Conservation (phyloP, 2,113 vertebrate genomes). For the Actenoides hombroni region DNA sequence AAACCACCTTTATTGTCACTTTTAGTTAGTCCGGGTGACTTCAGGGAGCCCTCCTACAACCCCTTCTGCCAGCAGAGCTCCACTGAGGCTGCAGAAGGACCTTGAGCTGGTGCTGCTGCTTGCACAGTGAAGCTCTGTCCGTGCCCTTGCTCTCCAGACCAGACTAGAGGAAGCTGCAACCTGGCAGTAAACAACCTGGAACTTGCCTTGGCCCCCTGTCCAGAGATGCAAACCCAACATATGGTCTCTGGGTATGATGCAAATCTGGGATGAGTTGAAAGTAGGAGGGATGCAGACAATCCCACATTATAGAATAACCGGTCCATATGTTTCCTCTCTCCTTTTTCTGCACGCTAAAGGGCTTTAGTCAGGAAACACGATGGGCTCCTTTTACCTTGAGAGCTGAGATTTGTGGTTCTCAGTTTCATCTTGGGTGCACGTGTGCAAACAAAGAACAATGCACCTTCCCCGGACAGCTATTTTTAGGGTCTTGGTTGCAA, state of each 20-base stretch:
- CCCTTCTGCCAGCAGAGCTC: neutral
- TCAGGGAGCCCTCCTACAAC: neutral
- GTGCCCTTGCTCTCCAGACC: neutral
- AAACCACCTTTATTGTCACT: neutral
- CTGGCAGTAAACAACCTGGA: neutral
- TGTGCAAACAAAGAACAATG: slow-evolving; percentile 35
- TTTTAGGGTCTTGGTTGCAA: slow-evolving; percentile 34
- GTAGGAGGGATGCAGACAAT: slow-evolving; percentile 27
- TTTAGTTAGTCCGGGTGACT: neutral
- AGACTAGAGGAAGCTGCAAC: neutral
- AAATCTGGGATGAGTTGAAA: slow-evolving; percentile 34
- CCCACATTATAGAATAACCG: slow-evolving; percentile 34
- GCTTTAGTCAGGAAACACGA: slow-evolving; percentile 19
- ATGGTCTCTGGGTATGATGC: neutral
- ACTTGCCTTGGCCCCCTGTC: neutral
- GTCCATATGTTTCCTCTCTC: slow-evolving; percentile 58
- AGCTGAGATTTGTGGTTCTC: neutral
- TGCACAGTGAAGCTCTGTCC: neutral
- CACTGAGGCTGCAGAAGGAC: neutral
- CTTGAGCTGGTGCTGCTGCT: neutral
- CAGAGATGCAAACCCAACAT: slow-evolving; percentile 17
- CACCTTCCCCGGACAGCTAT: slow-evolving; percentile 18
- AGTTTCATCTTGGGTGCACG: neutral
- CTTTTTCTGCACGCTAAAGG: neutral
- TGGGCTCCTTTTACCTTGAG: neutral